phyloP scores from a whole-genome alignment of 2,888 invertebrate species.

The Rugalucina vietnamica region DNA sequence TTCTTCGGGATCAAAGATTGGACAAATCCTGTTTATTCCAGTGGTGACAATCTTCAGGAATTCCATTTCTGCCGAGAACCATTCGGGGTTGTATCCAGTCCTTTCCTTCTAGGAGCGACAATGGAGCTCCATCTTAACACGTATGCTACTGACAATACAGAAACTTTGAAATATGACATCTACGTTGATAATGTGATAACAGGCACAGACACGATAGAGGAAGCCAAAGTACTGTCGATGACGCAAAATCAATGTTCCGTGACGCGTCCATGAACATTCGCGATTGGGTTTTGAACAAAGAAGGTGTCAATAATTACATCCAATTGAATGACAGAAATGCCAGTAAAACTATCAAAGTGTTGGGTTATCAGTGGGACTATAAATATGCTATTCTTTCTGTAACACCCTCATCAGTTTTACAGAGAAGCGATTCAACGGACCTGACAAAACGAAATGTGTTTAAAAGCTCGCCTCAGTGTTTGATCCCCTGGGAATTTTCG shows the following conservation, averaged over 20 bases:
- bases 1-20: conserved; percentile 24
- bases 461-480: conserved; percentile 1
- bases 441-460: not conserved
- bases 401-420: not conserved
- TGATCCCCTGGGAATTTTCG: conserved; percentile 9
- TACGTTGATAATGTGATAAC: conserved; percentile 14
- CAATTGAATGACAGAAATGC: not conserved
- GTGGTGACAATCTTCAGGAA: conserved; percentile 5
- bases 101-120: conserved; percentile 16
- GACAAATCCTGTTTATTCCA: not conserved
- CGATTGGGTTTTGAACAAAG: conserved; percentile 22
- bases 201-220: not conserved
- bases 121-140: conserved; percentile 4
- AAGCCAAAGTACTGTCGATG: not conserved
- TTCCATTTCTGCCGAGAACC: conserved; percentile 16
- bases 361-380: conserved; percentile 28
- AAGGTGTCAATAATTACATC: not conserved
- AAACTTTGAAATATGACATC: conserved; percentile 21
- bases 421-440: not conserved
- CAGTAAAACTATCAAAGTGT: not conserved
- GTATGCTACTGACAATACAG: not conserved
- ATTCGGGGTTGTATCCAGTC: conserved; percentile 16
- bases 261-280: conserved; percentile 18
- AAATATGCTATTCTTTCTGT: not conserved
- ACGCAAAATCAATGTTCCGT: conserved; percentile 1